Evolutionary conservation across 2,113 vertebrate genomes (phyloP), one percentile per base, ranked within the genome.

Genomic region (Vimba vimba): DNA sequence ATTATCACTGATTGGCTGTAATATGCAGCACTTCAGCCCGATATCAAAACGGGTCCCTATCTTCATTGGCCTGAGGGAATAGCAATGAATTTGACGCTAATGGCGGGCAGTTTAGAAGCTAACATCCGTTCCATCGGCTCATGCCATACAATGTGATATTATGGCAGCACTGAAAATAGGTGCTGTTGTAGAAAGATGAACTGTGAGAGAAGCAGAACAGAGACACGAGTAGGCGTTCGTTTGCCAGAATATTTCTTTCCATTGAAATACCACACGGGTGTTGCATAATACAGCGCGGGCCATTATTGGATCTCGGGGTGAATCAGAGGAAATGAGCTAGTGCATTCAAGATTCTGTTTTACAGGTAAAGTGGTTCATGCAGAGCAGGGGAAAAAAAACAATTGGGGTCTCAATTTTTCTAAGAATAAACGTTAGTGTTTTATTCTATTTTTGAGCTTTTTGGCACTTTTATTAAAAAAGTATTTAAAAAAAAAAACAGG

Each of bases 211-310:
- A 82, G 79, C 64, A 85, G 73, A 79, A 76, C 68, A 59, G 86
- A 71, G 79, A 87, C 47, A 52, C 15, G 83, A 79, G 86, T 83
- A 86, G 83, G 88, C 60, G 86, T 85, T 50, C 78, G 83, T 85
- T 85, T 85, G 88, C 85, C 66, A 68, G 78, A 88, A 76, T 73
- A 83, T 87, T 83, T 76, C 74, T 68, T 47, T 86, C 47, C 68
- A 82, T 81, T 87, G 81, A 87, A 85, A 85, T 79, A 85, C 33
- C 79, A 78, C 43, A 79, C 64, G 10, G 62, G 79, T 36, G 71
- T 86, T 55, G 66, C 60, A 80, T 83, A 88, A 79, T 79, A 39
- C 69, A 86, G 82, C 1, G 57, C 10, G n/a, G 80, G 79, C 68
- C 79, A 76, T 80, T 88, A 86, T 86, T 88, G 85, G 45, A 88